These are phyloP conservation scores for Lethenteron reissneri DNA, from an alignment of 2,113 vertebrate genomes.

Conservation along the genomic window DNA sequence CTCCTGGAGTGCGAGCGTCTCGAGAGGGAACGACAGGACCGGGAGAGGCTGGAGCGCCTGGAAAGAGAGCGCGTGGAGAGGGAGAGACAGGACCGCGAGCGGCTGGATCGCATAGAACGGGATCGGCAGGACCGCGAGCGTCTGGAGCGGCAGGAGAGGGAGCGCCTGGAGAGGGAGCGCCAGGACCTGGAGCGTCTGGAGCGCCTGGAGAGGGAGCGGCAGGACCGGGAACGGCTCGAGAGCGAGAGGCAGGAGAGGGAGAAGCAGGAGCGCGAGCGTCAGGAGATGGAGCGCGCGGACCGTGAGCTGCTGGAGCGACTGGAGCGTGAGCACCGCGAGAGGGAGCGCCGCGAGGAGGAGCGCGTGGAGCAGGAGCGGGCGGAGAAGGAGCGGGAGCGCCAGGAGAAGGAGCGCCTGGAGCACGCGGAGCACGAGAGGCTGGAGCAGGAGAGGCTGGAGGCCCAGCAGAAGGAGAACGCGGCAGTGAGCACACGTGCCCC, in stretches of 20 bases:
- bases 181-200: conserved; percentile 27
- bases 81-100: not conserved
- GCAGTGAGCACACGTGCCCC: not conserved
- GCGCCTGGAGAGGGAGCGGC: conserved; percentile 38
- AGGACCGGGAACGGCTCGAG: conserved; percentile 19
- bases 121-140: conserved; percentile 33
- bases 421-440: conserved; percentile 18
- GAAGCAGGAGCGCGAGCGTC: conserved; percentile 33
- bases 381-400: conserved; percentile 40
- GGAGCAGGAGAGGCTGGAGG: not conserved
- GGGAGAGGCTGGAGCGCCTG: conserved; percentile 26
- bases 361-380: conserved; percentile 22
- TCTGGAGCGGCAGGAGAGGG: conserved; percentile 55
- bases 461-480: conserved; percentile 3
- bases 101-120: not conserved
- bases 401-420: conserved; percentile 40
- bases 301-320: conserved; percentile 44
- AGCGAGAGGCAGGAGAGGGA: conserved; percentile 33
- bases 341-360: conserved; percentile 29
- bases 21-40: conserved; percentile 19
- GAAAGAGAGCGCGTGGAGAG: not conserved
- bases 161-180: conserved; percentile 23
- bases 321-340: conserved; percentile 29
- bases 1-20: conserved; percentile 38
- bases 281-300: conserved; percentile 39